Percentiles rank a stretch among this genome's conserved stretches.
Conservation (phyloP, 1,140 invertebrate genomes). For the Drosophila tani region DNA sequence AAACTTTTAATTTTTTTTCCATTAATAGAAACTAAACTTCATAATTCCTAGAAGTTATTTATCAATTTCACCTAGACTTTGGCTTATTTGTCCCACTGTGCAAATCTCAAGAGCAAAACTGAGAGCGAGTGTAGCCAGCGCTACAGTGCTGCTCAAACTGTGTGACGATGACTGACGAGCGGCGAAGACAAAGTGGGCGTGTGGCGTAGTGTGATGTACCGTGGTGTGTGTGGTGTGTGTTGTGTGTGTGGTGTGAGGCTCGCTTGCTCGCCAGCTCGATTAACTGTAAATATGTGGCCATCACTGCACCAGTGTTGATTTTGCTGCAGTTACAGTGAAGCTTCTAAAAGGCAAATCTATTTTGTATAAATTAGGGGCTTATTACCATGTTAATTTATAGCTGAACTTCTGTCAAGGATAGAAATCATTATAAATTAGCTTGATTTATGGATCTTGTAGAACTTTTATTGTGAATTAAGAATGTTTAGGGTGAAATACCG, state of each 20-base stretch:
- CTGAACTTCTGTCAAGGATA: no score
- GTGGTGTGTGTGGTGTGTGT: conserved; percentile 10
- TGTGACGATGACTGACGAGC: conserved; percentile 42
- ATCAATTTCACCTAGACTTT: no score
- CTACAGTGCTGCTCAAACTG: conserved; percentile 51
- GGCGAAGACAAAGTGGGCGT: conserved; percentile 47
- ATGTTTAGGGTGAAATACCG: no score
- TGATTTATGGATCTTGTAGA: no score
- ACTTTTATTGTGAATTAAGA: no score
- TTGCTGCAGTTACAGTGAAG: conserved; percentile 12
- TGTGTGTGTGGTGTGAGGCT: conserved; percentile 8
- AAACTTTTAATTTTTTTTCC: no score
- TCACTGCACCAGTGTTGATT: conserved; percentile 33
- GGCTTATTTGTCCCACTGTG: conserved; percentile 15
- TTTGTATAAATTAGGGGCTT: no score
- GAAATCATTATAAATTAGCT: no score
- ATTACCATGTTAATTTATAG: no score
- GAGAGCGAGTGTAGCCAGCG: conserved; percentile 20
- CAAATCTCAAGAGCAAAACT: conserved; percentile 4
- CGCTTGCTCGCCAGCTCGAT: conserved; percentile 33
- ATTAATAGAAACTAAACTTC: neutral
- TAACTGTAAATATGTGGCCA: conserved; percentile 54
- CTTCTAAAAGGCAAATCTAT: neutral
- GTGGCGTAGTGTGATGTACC: conserved; percentile 5
- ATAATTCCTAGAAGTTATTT: neutral